Percentiles rank a stretch among this genome's conserved stretches.
These are phyloP conservation scores for Gopherus evgoodei DNA, from an alignment of 2,113 vertebrate genomes.

Conservation along the genomic window DNA sequence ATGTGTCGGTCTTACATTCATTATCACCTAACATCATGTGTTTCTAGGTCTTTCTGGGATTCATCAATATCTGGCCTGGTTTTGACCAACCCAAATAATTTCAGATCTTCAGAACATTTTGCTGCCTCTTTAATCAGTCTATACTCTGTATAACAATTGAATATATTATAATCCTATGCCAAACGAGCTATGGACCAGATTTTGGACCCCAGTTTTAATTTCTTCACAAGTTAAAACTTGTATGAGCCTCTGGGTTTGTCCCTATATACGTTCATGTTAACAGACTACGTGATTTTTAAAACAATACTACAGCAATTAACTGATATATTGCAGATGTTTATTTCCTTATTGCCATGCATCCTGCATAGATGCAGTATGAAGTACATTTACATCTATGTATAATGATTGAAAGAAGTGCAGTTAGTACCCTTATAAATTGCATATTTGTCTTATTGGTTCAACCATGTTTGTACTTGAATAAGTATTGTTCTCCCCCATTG, in stretches of 20 bases:
- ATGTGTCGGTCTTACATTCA: neutral
- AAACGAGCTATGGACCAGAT: neutral
- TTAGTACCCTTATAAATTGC: neutral
- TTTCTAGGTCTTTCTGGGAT: neutral
- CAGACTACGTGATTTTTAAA: neutral
- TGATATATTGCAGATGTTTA: too few species aligned
- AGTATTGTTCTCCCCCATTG: neutral
- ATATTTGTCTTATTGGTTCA: neutral
- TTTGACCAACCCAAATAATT: neutral
- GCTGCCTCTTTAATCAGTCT: neutral
- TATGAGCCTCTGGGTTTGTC: neutral
- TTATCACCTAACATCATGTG: neutral
- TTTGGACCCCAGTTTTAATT: neutral
- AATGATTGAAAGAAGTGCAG: too few species aligned
- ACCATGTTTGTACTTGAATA: neutral
- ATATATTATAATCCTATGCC: neutral
- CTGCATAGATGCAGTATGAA: too few species aligned
- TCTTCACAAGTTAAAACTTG: neutral
- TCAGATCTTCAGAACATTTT: neutral
- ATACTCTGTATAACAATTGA: neutral
- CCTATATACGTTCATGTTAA: neutral
- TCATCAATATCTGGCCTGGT: neutral
- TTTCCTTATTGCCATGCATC: too few species aligned
- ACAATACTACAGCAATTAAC: too few species aligned
- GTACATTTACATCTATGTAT: too few species aligned